These are phyloP conservation scores for Amphipyra tragopoginis DNA, from an alignment of 2,888 invertebrate genomes.

Conservation along the genomic window DNA sequence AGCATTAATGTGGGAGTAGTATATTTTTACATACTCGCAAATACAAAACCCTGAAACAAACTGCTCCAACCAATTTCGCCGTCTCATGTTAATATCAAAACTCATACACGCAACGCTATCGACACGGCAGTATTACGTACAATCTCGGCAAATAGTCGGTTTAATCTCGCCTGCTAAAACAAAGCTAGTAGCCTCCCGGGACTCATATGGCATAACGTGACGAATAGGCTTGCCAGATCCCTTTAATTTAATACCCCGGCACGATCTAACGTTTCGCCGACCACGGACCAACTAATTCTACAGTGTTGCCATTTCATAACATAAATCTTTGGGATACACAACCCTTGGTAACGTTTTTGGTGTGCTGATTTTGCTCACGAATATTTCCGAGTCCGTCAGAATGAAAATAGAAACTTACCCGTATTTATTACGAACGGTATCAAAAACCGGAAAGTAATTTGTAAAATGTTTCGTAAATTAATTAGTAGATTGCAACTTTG, in stretches of 20 bases:
- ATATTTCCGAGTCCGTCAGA: constrained; percentile 42
- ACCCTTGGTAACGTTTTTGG: constrained; percentile 44
- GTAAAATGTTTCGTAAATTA: no score
- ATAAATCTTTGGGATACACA: constrained; percentile 55
- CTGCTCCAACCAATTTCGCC: constrained; percentile 19
- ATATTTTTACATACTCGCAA: no score
- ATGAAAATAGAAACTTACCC: constrained; percentile 11
- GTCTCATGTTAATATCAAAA: constrained; percentile 38
- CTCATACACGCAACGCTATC: constrained; percentile 26
- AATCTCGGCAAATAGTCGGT: constrained; percentile 55
- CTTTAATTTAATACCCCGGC: constrained; percentile 67
- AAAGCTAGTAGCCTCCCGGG: constrained; percentile 70
- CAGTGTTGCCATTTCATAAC: constrained; percentile 50
- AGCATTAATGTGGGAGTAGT: no score
- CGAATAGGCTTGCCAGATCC: constrained; percentile 67
- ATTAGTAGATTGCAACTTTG: no score
- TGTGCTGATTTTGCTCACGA: constrained; percentile 33
- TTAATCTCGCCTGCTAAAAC: constrained; percentile 68
- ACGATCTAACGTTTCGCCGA: constrained; percentile 47
- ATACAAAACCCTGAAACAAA: constrained; percentile 6
- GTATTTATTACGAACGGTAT: no score
- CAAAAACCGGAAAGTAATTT: no score
- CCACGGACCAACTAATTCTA: constrained; percentile 55
- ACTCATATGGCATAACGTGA: constrained; percentile 71
- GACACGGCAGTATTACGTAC: constrained; percentile 38